A percentile compares a stretch with the other conserved stretches of the same genome.
Evolutionary conservation across 2,797 vertebrate genomes (phyloP).

Genomic region (Gymnoscopelus braueri): DNA sequence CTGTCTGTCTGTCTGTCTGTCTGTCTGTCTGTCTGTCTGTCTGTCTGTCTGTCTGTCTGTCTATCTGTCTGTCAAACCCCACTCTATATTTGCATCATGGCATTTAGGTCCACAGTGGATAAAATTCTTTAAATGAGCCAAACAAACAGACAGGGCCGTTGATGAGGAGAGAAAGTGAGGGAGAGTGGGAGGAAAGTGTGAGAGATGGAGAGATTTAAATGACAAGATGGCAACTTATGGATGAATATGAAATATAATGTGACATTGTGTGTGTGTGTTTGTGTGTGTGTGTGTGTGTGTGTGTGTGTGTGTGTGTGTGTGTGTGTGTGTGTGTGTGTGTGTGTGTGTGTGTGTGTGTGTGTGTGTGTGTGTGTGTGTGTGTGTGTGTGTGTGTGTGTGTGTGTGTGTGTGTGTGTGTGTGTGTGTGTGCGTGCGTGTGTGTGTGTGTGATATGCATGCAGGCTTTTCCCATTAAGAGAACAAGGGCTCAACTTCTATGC

Average conservation of each 20-base stretch:
- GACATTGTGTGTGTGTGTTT: neutral
- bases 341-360: neutral
- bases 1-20: too few relatives aligned
- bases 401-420: neutral
- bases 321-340: neutral
- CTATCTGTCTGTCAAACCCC: too few relatives aligned
- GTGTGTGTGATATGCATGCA: slow-evolving; percentile 55
- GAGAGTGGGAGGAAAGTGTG: neutral
- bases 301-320: neutral
- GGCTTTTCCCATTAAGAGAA: slow-evolving; percentile 97
- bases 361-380: neutral
- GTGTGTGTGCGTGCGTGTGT: neutral
- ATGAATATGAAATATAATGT: neutral
- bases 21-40: too few relatives aligned
- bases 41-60: too few relatives aligned
- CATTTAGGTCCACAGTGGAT: too few relatives aligned
- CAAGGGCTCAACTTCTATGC: slow-evolving; percentile 99
- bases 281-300: too few relatives aligned
- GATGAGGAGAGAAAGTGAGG: neutral
- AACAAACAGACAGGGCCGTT: too few relatives aligned
- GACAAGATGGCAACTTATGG: neutral
- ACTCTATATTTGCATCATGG: too few relatives aligned
- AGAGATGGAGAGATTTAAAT: slow-evolving; percentile 6
- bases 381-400: neutral
- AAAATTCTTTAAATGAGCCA: neutral